Evolutionary conservation across 2,797 vertebrate species (phyloP).

Genomic region (Hipposideros larvatus): DNA sequence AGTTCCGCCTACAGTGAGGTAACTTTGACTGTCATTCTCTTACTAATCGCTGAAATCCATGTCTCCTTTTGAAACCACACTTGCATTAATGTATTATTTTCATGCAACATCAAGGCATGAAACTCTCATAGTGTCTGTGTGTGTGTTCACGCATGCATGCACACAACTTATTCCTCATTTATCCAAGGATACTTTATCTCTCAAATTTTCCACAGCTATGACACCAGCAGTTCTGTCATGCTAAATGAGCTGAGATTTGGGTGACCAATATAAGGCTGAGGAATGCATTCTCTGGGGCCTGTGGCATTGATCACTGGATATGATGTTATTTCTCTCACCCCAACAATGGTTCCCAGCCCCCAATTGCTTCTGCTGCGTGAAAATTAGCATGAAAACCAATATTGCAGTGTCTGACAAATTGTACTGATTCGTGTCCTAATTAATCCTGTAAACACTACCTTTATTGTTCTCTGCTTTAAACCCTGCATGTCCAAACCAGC

Average conservation of each 20-base stretch:
- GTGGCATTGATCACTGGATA: too few relatives aligned
- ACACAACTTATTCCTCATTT: not conserved
- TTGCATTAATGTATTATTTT: not conserved
- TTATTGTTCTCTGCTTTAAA: conserved; percentile 63
- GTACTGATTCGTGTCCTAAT: conserved; percentile 34
- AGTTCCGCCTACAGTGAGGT: not conserved
- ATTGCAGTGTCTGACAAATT: conserved; percentile 29
- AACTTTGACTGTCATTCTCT: not conserved
- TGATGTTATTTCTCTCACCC: too few relatives aligned
- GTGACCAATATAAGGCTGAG: too few relatives aligned
- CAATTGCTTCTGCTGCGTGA: not conserved
- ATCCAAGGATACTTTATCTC: not conserved
- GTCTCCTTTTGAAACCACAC: not conserved
- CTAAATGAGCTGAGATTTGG: not conserved
- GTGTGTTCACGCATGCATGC: not conserved
- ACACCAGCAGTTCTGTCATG: too few relatives aligned
- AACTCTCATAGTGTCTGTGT: not conserved
- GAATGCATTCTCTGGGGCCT: rapidly evolving
- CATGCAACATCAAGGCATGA: not conserved
- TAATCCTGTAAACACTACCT: not conserved
- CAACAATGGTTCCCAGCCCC: not conserved
- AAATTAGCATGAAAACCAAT: conserved; percentile 59
- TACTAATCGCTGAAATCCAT: not conserved
- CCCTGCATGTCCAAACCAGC: conserved; percentile 81
- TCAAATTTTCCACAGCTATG: not conserved